phyloP scores from a whole-genome alignment of 2,113 vertebrate genomes.

The Myotis brandtii region DNA sequence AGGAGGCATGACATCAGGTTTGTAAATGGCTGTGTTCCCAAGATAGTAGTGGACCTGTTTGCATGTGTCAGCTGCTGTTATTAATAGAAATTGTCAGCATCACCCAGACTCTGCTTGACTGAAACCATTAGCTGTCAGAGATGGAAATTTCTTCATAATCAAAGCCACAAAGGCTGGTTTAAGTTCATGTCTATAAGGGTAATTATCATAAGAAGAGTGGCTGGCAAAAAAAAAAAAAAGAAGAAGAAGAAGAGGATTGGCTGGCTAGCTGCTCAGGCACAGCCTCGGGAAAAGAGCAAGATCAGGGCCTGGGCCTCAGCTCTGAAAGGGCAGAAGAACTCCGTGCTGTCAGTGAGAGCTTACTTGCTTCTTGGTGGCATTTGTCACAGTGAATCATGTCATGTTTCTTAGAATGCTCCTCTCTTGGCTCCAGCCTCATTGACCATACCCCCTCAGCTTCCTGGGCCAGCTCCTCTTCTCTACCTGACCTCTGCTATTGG shows the following conservation, averaged over 20 bases:
- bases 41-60: not conserved
- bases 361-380: not conserved
- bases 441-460: not conserved
- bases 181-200: not conserved
- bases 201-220: not conserved
- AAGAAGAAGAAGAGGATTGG: too few species aligned
- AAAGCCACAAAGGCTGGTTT: not conserved
- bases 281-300: not conserved
- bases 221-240: not conserved
- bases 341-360: not conserved
- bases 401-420: not conserved
- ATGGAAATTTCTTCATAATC: not conserved
- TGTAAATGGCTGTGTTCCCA: constrained; percentile 35
- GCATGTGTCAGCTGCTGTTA: constrained; percentile 48
- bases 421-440: not conserved
- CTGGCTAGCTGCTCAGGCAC: not conserved
- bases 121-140: constrained; percentile 16
- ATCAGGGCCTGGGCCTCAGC: not conserved
- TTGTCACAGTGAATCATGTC: not conserved
- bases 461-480: not conserved
- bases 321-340: not conserved
- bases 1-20: constrained; percentile 44
- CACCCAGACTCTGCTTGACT: not conserved
- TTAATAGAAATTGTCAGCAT: constrained; percentile 53
- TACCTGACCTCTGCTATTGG: not conserved